Base-by-base conservation (phyloP, 2,888 invertebrate genomes). In the Drosophila robusta region DNA sequence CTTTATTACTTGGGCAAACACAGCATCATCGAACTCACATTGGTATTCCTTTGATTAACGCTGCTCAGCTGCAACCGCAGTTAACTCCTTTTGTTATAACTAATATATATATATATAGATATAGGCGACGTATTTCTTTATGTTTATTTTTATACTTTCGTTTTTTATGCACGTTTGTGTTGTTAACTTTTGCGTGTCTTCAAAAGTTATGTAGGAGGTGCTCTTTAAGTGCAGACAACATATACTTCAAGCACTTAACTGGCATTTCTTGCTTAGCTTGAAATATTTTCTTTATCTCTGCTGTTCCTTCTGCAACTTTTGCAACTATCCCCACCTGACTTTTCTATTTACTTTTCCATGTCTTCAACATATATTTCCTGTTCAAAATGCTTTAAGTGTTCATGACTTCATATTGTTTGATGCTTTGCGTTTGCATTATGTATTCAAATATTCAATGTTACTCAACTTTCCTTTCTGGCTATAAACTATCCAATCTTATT, bases 1-100 rank as follows among this genome's bases (percentile, higher is more conserved):
- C 92, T 82, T 90, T 92, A 90, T 91, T 92, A 89, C 90, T 92
- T 87, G 92, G 92, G 84, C 91, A 92, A 91, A 91, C 91, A 92
- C 91, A 91, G 90, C 90, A 90, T 90, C 90, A 90, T 90, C 91
- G 91, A 92, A 90, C 89, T 92, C 91, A 91, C 92, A 91, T 91
- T 91, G 91, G 91, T 91, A 91, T 91, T 91, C 89, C 89, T 91
- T 91, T 91, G 89, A 91, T 91, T 91, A 91, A 91, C 91, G 91
- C 91, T 88, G 87, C 49, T 75, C 60, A 58, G 42, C 74, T 78
- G 78, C 58, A 54, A 34, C 22, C 16, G 70, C 78, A 79, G 72
- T 63, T 58, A 70, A 45, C 44, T 80, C 70, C 74, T 71, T 65
- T 90, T 89, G 80, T 82, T 89, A 75, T 83, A 78, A 67, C 75